Evolutionary conservation across 2,113 vertebrate genomes (phyloP).

Genomic region (Entelurus aequoreus): DNA sequence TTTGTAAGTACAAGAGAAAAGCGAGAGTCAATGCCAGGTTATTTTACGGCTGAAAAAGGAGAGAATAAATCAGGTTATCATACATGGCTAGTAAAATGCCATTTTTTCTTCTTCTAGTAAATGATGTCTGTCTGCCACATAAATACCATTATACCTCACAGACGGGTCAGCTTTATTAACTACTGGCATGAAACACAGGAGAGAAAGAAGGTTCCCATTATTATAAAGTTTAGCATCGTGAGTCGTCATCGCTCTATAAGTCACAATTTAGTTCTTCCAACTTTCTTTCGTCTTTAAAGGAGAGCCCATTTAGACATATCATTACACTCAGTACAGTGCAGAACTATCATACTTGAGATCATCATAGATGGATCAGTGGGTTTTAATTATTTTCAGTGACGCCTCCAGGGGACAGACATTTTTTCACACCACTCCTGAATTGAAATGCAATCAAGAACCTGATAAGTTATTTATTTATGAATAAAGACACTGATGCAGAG

Average conservation of each 20-base stretch:
- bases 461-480: too few relatives aligned
- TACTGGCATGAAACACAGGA: slow-evolving; percentile 21
- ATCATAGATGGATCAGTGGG: too few relatives aligned
- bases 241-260: not conserved
- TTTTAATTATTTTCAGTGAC: too few relatives aligned
- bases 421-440: too few relatives aligned
- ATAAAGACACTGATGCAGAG: too few relatives aligned
- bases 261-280: slow-evolving; percentile 4
- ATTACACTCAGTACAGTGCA: not conserved
- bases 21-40: slow-evolving; percentile 6
- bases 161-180: slow-evolving; percentile 47
- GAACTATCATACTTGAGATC: not conserved
- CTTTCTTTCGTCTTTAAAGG: not conserved
- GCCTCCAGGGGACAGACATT: too few relatives aligned
- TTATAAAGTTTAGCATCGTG: slow-evolving; percentile 1
- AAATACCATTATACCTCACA: slow-evolving; percentile 47
- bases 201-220: slow-evolving; percentile 11
- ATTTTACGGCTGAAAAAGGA: slow-evolving; percentile 5
- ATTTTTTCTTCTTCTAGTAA: slow-evolving; percentile 50
- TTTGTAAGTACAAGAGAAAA: slow-evolving; percentile 7
- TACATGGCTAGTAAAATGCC: slow-evolving; percentile 40
- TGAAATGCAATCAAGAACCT: too few relatives aligned
- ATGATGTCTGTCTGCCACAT: slow-evolving; percentile 36
- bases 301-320: not conserved
- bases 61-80: slow-evolving; percentile 53